Base-by-base conservation (phyloP, 2,797 vertebrate genomes). In the Kryptopterus vitreolus region DNA sequence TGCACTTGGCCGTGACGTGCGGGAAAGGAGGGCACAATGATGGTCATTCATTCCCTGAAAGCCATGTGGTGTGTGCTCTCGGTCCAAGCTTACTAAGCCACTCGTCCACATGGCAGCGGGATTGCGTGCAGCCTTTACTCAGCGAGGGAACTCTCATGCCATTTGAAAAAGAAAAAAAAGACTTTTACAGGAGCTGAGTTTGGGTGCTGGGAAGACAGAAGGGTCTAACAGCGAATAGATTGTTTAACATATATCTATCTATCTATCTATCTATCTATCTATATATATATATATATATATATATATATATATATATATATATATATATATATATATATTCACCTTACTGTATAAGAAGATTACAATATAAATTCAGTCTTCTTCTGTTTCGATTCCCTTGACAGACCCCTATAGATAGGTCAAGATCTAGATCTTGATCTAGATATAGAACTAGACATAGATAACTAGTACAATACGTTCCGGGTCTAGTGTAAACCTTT, bases 391-490 rank as follows among this genome's bases (percentile, higher is more conserved):
- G 26, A 59, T 59, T 74, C 72, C 72, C 72, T 59, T 59, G 72
- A 74, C 55, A 59, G 9, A 46, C 13, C 33, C 55, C 53, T 75
- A 75, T 61, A 61, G 55, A 75, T 75, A 75, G 72, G 61, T 61
- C 10, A 46, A 59, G 55, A 75, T 75, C 72, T 75, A 75, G 72
- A 74, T 75, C 72, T 59, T 48, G 72, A 29, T 75, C 55, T 75
- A 46, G 69, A 69, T 69, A 18, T 69, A 69, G 31, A 52, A 33
- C 4, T 71, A 71, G 18, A 73, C 55, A 57, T 57, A 55, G 70
- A 61, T 59, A 61, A 48, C 24, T 29, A 75, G 57, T 75, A 75
- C 72, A 75, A 16, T 71, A 53, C 48, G 52, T 71, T 59, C 24
- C 20, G 57, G 59, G 72, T 59, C 70, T 72, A 75, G 55, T 48